Conservation (phyloP, 2,888 invertebrate species). For the Agrotis puta region DNA sequence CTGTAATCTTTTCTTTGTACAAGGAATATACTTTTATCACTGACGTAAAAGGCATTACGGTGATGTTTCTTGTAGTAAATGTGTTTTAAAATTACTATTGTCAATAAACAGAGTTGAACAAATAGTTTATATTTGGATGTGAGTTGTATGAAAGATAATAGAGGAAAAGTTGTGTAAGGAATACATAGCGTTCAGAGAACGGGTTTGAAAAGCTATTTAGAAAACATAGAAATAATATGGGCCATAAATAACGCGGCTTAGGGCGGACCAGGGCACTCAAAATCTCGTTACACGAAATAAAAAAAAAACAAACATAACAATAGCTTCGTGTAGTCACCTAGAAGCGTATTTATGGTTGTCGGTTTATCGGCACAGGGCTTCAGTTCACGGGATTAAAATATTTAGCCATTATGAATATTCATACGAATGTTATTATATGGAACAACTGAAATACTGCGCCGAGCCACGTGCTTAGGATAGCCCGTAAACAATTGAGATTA, state of each 20-base stretch:
- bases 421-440: conserved; percentile 34
- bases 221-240: conserved; percentile 83
- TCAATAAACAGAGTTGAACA: conserved; percentile 64
- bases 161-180: conserved; percentile 82
- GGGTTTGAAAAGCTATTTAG: conserved; percentile 81
- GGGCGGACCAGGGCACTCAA: conserved; percentile 85
- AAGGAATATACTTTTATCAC: conserved; percentile 42
- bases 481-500: conserved; percentile 80
- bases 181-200: conserved; percentile 79
- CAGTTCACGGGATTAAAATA: conserved; percentile 66
- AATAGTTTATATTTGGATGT: conserved; percentile 76
- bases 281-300: conserved; percentile 82
- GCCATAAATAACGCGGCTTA: conserved; percentile 87
- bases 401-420: conserved; percentile 44
- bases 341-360: conserved; percentile 86
- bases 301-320: conserved; percentile 85
- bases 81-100: conserved; percentile 56
- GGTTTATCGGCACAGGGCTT: conserved; percentile 81
- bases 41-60: conserved; percentile 50
- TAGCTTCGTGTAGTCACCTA: conserved; percentile 90
- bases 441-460: conserved; percentile 78
- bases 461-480: conserved; percentile 83
- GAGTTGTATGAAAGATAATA: conserved; percentile 81
- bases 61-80: conserved; percentile 48
- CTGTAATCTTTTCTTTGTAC: conserved; percentile 33